These are phyloP conservation scores for Pseudanteris insignis DNA, from an alignment of 2,888 invertebrate genomes.

Conservation along the genomic window DNA sequence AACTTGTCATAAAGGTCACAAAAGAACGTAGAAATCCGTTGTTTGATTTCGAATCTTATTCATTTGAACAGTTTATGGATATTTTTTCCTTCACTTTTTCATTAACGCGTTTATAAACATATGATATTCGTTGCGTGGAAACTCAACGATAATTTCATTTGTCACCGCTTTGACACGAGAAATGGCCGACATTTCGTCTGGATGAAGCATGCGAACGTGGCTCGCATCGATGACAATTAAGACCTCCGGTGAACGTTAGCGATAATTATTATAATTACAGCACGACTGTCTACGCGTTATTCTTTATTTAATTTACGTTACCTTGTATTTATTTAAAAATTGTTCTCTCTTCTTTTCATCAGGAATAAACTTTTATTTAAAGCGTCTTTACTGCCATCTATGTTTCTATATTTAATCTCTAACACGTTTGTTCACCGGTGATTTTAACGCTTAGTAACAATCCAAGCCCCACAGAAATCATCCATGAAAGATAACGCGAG, in stretches of 20 bases:
- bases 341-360: neutral
- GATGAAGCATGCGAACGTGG: slow-evolving; percentile 26
- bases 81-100: neutral
- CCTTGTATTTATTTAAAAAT: too few relatives aligned
- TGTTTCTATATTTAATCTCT: too few relatives aligned
- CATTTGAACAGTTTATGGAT: neutral
- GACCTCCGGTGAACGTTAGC: slow-evolving; percentile 6
- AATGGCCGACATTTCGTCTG: slow-evolving; percentile 14
- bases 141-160: slow-evolving; percentile 28
- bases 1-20: too few relatives aligned
- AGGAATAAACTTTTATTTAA: slow-evolving; percentile 1
- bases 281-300: too few relatives aligned
- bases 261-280: too few relatives aligned
- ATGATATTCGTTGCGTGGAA: slow-evolving; percentile 31
- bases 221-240: slow-evolving; percentile 3
- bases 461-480: neutral
- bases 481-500: too few relatives aligned
- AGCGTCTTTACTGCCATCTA: too few relatives aligned
- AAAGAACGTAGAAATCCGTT: too few relatives aligned
- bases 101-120: slow-evolving; percentile 17
- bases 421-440: slow-evolving; percentile 3
- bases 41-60: neutral
- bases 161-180: slow-evolving; percentile 10
- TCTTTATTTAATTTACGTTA: too few relatives aligned
- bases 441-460: slow-evolving; percentile 3